Conservation (phyloP, 2,113 vertebrate genomes). For the Mustela lutreola region DNA sequence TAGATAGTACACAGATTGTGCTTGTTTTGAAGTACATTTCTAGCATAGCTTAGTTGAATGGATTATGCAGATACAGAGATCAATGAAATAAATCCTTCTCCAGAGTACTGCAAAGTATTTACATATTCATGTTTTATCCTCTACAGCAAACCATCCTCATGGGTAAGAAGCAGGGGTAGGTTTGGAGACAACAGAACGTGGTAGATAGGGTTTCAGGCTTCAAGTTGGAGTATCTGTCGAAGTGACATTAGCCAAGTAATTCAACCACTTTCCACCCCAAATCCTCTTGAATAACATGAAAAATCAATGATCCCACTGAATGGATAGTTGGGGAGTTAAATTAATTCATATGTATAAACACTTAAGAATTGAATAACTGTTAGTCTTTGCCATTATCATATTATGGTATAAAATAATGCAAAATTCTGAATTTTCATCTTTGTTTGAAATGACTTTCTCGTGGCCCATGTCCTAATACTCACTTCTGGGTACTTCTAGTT, state of each 20-base stretch:
- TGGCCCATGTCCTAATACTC: neutral
- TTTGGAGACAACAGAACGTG: neutral
- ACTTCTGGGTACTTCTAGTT: neutral
- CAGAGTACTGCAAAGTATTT: neutral
- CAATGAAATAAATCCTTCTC: slow-evolving; percentile 18
- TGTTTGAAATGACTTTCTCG: neutral
- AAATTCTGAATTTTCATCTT: neutral
- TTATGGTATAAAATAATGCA: neutral
- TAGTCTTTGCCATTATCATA: neutral
- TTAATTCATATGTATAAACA: neutral
- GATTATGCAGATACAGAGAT: neutral
- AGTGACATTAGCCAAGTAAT: neutral
- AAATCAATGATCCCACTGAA: neutral
- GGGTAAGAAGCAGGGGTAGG: neutral
- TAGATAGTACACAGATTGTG: neutral
- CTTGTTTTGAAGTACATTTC: neutral
- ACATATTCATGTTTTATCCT: neutral
- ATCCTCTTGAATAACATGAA: neutral
- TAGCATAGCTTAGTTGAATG: neutral
- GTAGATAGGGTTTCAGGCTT: neutral
- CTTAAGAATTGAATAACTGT: neutral
- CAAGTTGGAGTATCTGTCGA: neutral
- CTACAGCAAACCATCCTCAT: neutral
- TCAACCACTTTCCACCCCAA: neutral
- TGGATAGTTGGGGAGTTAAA: neutral